These are phyloP conservation scores for Miichthys miiuy DNA, from an alignment of 2,797 vertebrate genomes.

Conservation along the genomic window DNA sequence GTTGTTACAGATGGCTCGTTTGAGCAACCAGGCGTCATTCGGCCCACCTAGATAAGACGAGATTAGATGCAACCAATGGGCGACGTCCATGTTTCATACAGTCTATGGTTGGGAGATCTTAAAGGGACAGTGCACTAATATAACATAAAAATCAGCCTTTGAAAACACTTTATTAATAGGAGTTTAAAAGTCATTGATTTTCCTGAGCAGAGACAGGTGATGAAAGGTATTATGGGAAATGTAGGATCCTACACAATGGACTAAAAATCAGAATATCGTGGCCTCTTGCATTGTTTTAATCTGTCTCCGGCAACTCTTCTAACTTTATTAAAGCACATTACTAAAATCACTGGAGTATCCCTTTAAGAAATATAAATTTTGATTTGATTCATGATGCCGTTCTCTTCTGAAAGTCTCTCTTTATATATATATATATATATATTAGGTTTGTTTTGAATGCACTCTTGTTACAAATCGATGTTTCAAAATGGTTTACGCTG, in stretches of 20 bases:
- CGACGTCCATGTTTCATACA: too few species aligned
- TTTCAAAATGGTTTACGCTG: background rate
- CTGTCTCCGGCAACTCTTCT: background rate
- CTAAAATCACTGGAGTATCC: background rate
- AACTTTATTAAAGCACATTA: too few species aligned
- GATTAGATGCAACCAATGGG: too few species aligned
- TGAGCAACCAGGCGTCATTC: too few species aligned
- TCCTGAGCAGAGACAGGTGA: background rate
- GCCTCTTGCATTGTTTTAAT: background rate
- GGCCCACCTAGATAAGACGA: too few species aligned
- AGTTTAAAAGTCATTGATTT: background rate
- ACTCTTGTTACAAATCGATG: background rate
- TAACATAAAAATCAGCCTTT: background rate
- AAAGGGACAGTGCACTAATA: background rate
- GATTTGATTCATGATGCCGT: background rate
- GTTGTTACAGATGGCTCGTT: too few species aligned
- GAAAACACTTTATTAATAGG: background rate
- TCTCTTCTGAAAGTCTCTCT: background rate
- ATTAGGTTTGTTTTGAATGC: too few species aligned
- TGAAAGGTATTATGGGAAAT: conserved; percentile 1
- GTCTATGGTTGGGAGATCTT: background rate
- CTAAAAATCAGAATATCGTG: background rate
- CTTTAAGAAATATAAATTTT: too few species aligned
- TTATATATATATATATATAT: too few species aligned
- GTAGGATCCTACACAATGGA: background rate